Evolutionary conservation across 2,797 vertebrate genomes (phyloP).

Genomic region (Mormyrops boulengeri): DNA sequence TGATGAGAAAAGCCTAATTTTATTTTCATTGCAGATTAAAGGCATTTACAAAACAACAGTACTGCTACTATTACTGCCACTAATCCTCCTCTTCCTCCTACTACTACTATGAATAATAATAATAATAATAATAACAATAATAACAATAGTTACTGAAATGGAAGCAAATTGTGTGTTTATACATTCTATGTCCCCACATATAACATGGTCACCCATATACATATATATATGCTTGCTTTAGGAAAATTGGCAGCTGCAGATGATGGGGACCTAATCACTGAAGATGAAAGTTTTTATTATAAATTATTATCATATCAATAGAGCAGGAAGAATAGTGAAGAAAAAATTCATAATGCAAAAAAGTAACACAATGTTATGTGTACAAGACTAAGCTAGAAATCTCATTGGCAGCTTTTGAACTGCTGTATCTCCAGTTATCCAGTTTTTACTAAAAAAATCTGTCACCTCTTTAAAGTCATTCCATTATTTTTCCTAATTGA

Average conservation of each 20-base stretch:
- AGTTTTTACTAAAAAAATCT: not conserved
- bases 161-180: not conserved
- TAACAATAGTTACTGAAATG: not conserved
- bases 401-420: not conserved
- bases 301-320: not conserved
- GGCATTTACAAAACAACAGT: not conserved
- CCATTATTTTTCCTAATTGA: not conserved
- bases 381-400: not conserved
- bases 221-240: not conserved
- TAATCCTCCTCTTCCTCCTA: not conserved
- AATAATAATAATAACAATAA: not conserved
- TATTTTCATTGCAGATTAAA: not conserved
- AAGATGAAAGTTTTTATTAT: not conserved
- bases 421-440: not conserved
- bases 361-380: not conserved
- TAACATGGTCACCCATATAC: not conserved
- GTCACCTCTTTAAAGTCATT: not conserved
- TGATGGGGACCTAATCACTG: not conserved
- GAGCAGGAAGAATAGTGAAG: not conserved
- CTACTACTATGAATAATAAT: not conserved
- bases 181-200: not conserved
- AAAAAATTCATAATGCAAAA: too few species aligned
- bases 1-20: not conserved
- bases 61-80: not conserved
- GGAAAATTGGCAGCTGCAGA: not conserved